Evolutionary conservation across 2,113 vertebrate genomes (phyloP), one percentile per base, ranked within the genome.

Genomic region (Lepus americanus): DNA sequence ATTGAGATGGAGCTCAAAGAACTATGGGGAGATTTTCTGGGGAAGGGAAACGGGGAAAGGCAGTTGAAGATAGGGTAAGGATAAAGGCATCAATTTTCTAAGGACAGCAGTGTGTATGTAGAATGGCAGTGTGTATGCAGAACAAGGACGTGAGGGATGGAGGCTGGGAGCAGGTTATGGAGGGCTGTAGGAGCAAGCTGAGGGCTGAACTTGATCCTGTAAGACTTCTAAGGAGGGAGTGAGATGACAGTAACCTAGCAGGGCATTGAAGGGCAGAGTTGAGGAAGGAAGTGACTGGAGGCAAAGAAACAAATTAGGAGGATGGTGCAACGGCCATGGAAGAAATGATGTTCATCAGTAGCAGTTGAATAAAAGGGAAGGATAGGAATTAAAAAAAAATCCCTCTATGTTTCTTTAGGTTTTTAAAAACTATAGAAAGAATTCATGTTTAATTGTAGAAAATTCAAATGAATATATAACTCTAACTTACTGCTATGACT

Each of bases 31-130:
- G 22, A 76, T 49, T 85, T 44, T 27, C 55, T 79, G 51, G 74
- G 66, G 20, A 67, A 79, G 23, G 39, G 9, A 10, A 17, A 20
- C 29, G 12, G 17, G 51, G 27, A 55, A 53, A 76, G 17, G 53
- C 80, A 10, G 31, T 23, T 13, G 64, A 39, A 89, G 44, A 2
- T 1, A 4, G 1, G 36, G 25, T 9, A 76, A 69, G 33, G 44
- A 13, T 0, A 11, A 39, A 51, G 36, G 3, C 16, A 14, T 69
- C 14, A 0, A 0, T 59, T 12, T 44, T 19, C 4, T 9, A 72
- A 67, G 73, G 55, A 36, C 44, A 86, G 12, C 59, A 39, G 39
- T 39, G 44, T 2, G 6, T 12, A 73, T 10, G 9, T n/a, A 39
- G 36, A 39, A 4, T 36, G 23, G 33, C 13, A 27, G 13, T 29